phyloP scores from a whole-genome alignment of 2,888 invertebrate species.

The Brassicogethes aeneus region DNA sequence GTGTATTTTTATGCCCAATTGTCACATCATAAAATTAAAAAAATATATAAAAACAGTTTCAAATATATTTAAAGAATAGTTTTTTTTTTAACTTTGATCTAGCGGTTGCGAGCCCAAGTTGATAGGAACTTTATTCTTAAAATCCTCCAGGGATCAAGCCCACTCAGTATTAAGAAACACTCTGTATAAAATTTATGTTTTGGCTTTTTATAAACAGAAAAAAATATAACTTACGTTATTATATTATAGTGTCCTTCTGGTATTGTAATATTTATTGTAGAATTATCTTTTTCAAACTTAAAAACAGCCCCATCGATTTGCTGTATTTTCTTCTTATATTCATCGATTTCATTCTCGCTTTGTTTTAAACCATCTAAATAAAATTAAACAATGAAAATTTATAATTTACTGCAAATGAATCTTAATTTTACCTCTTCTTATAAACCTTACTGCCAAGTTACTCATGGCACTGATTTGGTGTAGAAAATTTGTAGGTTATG shows the following conservation, averaged over 20 bases:
- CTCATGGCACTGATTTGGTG: too few species aligned
- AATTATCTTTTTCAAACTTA: constrained; percentile 17
- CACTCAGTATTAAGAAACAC: constrained; percentile 2
- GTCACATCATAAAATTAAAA: too few species aligned
- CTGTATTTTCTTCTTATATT: constrained; percentile 31
- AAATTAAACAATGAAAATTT: neutral
- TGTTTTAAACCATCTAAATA: constrained; percentile 26
- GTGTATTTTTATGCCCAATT: too few species aligned
- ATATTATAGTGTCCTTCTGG: constrained; percentile 34
- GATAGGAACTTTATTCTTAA: constrained; percentile 3
- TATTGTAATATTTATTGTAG: constrained; percentile 32
- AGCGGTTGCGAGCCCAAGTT: too few species aligned
- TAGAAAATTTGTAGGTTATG: too few species aligned
- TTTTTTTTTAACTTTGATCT: too few species aligned
- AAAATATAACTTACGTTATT: constrained; percentile 28
- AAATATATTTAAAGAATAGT: constrained; percentile 3
- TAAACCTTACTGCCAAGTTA: constrained; percentile 10
- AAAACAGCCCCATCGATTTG: constrained; percentile 35
- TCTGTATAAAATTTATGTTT: neutral
- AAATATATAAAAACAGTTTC: too few species aligned
- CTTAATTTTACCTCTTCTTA: constrained; percentile 6
- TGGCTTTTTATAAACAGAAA: neutral
- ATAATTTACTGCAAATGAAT: neutral
- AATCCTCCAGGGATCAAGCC: constrained; percentile 4
- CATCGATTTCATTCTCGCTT: constrained; percentile 26